Conservation (phyloP, 2,888 invertebrate genomes). For the Cecidostiba fungosa region DNA sequence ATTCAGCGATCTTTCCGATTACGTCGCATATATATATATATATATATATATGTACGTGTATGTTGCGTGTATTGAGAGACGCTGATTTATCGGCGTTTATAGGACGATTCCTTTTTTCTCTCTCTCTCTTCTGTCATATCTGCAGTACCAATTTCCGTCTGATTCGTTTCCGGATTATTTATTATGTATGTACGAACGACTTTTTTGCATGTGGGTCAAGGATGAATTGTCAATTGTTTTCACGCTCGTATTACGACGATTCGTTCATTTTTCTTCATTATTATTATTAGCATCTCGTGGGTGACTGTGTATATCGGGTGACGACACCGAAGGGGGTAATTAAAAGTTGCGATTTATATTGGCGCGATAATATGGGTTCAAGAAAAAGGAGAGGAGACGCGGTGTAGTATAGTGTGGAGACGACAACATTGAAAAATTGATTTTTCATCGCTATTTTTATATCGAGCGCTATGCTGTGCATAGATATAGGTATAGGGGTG, state of each 20-base stretch:
- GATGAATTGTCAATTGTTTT: not conserved
- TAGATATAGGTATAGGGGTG: no score
- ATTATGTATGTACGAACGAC: not conserved
- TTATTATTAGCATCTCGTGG: no score
- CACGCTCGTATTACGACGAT: not conserved
- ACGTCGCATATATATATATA: not conserved
- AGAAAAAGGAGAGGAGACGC: not conserved
- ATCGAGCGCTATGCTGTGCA: not conserved
- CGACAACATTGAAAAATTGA: constrained; percentile 13
- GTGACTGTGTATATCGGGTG: no score
- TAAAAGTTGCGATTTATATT: no score
- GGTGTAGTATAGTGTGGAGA: no score
- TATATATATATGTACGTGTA: no score
- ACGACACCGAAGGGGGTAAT: no score
- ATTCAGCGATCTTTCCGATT: constrained; percentile 19
- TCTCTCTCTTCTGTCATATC: not conserved
- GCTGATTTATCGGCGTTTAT: constrained; percentile 20
- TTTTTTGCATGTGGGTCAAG: constrained; percentile 2
- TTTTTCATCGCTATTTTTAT: constrained; percentile 30
- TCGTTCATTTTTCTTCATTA: no score
- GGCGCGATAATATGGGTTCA: not conserved
- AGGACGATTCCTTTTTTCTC: not conserved
- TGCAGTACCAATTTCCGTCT: not conserved
- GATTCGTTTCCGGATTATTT: not conserved
- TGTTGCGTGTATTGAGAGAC: not conserved